Base-by-base conservation (phyloP, 2,797 vertebrate genomes). In the Babyrousa celebensis region DNA sequence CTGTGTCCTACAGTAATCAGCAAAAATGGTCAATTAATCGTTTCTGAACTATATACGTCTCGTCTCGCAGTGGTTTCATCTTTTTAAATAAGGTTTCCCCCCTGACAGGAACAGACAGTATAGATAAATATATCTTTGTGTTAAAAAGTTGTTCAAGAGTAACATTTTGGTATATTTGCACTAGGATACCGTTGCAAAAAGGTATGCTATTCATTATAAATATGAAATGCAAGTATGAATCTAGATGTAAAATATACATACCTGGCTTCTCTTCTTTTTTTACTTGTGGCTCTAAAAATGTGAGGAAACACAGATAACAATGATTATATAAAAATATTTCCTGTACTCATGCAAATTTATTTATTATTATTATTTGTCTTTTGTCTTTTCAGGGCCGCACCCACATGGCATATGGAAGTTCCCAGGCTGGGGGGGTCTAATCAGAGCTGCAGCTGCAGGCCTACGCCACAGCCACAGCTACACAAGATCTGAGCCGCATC, bases 221-320 rank as follows among this genome's bases (percentile, higher is more conserved):
- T 63, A 77, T 16, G 9, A 9, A 80, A 92, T 60, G 4, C n/a
- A 65, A 71, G 7, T 12, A 89, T 48, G 5, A 56, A 27, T 65
- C 1, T 84, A 16, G 27, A 77, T 1, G 32, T 78, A 77, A 84
- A 93, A 85, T 60, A 87, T 63, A 87, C 96, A 70, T 95, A 97
- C 96, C 94, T 88, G 86, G 43, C 12, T 98, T 98, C 40, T 97
- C 90, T 96, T 96, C 91, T 27, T 96, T 98, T 92, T 92, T 98
- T 2, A 70, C 20, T 91, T 84, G 92, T 74, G 68, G 48, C 3
- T 98, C 97, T 98, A 95, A 95, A 97, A 95, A 94, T 36, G 85
- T 40, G 88, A 40, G 23, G 17, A 63, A 93, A 71, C 6, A 86
- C 29, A 52, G 83, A 10, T 54, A 78, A 85, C 5, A 17, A 75